These are phyloP conservation scores for Cliona cf. orientalis DNA, from an alignment of 37 sponge, comb jelly and placozoan genomes.

Conservation along the genomic window DNA sequence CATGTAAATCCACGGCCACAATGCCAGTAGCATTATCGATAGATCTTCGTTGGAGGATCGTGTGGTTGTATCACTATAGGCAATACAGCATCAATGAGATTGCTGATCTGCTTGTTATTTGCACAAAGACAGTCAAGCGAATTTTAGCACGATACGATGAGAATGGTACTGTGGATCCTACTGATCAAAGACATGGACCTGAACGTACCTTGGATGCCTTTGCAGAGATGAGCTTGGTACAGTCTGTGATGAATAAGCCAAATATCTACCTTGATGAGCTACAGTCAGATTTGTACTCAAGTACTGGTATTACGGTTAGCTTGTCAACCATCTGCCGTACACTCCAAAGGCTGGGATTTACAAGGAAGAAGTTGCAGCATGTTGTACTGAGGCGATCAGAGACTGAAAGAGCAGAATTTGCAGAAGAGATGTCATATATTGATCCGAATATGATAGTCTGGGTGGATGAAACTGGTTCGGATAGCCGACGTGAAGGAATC, in stretches of 20 bases:
- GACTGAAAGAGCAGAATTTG: slow-evolving; percentile 14
- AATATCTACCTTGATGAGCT: slow-evolving; percentile 28
- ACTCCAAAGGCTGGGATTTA: slow-evolving; percentile 5
- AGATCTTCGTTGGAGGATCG: too few species aligned
- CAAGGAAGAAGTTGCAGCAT: slow-evolving; percentile 27
- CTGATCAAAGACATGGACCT: too few species aligned
- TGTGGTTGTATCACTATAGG: too few species aligned
- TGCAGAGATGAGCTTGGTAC: not conserved
- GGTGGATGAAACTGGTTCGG: slow-evolving; percentile 51
- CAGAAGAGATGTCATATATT: slow-evolving; percentile 19
- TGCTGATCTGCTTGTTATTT: too few species aligned
- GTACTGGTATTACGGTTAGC: too few species aligned
- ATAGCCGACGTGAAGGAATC: not conserved
- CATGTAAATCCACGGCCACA: too few species aligned
- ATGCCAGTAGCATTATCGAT: too few species aligned
- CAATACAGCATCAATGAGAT: too few species aligned
- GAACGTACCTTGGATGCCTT: not conserved
- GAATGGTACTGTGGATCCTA: too few species aligned
- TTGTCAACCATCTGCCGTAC: slow-evolving; percentile 23
- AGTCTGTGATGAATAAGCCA: slow-evolving; percentile 5
- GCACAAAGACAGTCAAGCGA: too few species aligned
- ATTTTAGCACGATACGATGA: too few species aligned
- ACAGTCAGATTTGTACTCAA: not conserved
- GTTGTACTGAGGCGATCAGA: not conserved
- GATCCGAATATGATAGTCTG: slow-evolving; percentile 24